Percentiles rank a stretch among this genome's conserved stretches.
Conservation (phyloP, 1,140 invertebrate species). For the Drosophila busckii region DNA sequence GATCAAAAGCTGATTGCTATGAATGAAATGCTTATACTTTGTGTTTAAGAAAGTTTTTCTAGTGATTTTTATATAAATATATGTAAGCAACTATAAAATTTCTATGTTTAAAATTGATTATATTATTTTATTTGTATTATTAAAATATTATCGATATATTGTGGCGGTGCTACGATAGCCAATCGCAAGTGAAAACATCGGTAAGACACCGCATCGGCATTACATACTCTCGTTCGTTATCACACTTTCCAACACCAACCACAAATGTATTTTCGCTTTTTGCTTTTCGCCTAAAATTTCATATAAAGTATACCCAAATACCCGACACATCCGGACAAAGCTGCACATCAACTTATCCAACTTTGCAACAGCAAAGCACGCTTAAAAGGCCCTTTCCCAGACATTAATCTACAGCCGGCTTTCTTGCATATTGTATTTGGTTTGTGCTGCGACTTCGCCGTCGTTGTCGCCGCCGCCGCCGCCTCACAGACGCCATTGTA, state of each 20-base stretch:
- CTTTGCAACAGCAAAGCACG: background rate
- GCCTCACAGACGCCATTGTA: constrained; percentile 12
- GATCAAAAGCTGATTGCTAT: background rate
- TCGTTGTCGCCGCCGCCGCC: background rate
- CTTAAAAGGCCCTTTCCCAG: too few relatives aligned
- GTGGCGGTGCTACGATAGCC: too few relatives aligned
- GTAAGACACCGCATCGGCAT: background rate
- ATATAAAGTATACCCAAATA: too few relatives aligned
- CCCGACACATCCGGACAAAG: too few relatives aligned
- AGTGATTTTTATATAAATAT: background rate
- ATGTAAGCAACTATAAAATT: too few relatives aligned
- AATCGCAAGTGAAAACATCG: too few relatives aligned
- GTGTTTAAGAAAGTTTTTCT: background rate
- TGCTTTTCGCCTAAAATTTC: constrained; percentile 6
- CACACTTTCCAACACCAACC: constrained; percentile 15
- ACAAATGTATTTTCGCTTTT: constrained; percentile 29
- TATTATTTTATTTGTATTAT: too few relatives aligned
- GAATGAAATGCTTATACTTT: too few relatives aligned
- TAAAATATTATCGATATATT: background rate
- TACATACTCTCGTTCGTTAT: background rate
- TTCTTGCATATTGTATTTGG: too few relatives aligned
- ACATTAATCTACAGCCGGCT: too few relatives aligned
- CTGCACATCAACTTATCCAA: background rate
- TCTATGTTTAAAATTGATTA: too few relatives aligned
- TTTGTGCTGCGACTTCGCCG: too few relatives aligned